phyloP scores from a whole-genome alignment of 2,888 invertebrate species.

The Ceratothoa steindachneri region DNA sequence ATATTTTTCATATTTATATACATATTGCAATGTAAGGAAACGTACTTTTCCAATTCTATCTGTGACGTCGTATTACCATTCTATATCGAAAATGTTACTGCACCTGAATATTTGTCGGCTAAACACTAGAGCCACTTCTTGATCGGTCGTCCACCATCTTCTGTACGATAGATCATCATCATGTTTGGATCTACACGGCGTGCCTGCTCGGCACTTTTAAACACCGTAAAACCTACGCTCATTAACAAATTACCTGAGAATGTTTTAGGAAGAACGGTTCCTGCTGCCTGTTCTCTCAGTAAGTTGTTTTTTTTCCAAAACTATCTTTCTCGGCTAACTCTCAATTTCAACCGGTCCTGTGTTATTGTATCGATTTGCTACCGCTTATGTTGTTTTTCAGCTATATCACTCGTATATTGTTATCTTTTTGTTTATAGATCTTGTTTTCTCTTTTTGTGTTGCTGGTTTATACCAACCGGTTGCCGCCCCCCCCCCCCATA shows the following conservation, averaged over 20 bases:
- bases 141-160: not conserved
- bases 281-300: constrained; percentile 33
- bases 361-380: too few species aligned
- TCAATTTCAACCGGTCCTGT: too few species aligned
- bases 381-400: too few species aligned
- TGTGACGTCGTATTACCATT: not conserved
- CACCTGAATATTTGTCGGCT: not conserved
- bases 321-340: too few species aligned
- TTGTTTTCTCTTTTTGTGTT: too few species aligned
- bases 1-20: not conserved
- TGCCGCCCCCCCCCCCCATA: too few species aligned
- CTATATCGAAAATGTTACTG: not conserved
- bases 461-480: too few species aligned
- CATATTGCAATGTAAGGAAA: not conserved
- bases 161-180: not conserved
- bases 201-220: constrained; percentile 42
- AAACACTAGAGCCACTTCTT: not conserved
- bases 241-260: constrained; percentile 22
- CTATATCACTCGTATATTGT: too few species aligned
- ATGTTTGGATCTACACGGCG: constrained; percentile 42
- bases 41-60: not conserved
- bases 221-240: constrained; percentile 37
- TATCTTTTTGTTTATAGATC: too few species aligned
- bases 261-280: constrained; percentile 25
- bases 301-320: constrained; percentile 22